Base-by-base conservation (phyloP, 2,888 invertebrate species). In the Dermolepida albohirtum region DNA sequence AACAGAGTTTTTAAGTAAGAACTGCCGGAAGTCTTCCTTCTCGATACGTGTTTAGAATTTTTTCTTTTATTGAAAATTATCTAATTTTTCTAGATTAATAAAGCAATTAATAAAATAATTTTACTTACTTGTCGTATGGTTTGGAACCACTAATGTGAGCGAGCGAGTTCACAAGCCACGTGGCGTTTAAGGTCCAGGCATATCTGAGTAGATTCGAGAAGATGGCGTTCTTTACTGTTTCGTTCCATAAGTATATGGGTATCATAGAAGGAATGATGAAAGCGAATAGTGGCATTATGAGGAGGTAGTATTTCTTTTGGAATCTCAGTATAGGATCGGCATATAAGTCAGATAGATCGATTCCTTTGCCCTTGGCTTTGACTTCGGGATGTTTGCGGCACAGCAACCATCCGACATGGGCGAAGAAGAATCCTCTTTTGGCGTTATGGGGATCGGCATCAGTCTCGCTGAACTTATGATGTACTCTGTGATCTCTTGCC, bases 361-460 rank as follows among this genome's bases (percentile, higher is more conserved):
- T 87, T 51, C 90, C 88, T 75, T 93, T 91, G 78, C 97, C 97
- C 82, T 96, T 96, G 71, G 85, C 87, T 80, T 89, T 93, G 43
- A 98, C 93, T 72, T 95, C 93, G 0, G 95, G 95, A 80, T 97
- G 97, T 82, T 98, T 97, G 75, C 90, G 89, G 77, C 92, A 92
- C 66, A 97, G 84, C 70, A 98, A 86, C 98, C 98, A 98, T 68
- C 98, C 98, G 76, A 97, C 88, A 83, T 98, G 98, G 0, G 97
- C 90, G 85, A 97, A 98, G 88, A 97, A 97, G 86, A 98, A 96
- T 8, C 98, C 98, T 27, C 96, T 87, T 62, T 85, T 93, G 1
- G 96, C 94, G 80, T 96, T 96, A 82, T 97, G 96, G 0, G 96
- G 96, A 84, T 97, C 96, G 0, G 96, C 96, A 81, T 96, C 91